Percentiles rank a stretch among this genome's conserved stretches.
These are phyloP conservation scores for Antheraea mylitta DNA, from an alignment of 1,140 invertebrate species.

Conservation along the genomic window DNA sequence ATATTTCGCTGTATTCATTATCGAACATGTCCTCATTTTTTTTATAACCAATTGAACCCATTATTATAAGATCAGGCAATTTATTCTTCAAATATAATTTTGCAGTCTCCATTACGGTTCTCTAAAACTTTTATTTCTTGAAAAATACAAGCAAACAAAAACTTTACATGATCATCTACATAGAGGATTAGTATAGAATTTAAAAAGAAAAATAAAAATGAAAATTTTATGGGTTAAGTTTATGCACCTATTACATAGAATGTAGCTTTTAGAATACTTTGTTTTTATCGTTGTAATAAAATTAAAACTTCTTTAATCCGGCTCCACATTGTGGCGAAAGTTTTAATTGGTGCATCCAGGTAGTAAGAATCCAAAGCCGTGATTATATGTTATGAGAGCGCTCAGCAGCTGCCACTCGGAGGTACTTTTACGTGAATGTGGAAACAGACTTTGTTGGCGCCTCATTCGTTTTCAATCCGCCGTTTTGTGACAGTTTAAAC, in stretches of 20 bases:
- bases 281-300: background rate
- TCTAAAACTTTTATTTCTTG: too few species aligned
- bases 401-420: slow-evolving; percentile 20
- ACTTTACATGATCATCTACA: slow-evolving; percentile 5
- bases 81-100: too few species aligned
- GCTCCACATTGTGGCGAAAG: slow-evolving; percentile 29
- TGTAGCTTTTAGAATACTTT: background rate
- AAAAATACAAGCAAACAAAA: background rate
- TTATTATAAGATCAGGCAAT: too few species aligned
- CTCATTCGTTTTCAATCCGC: slow-evolving; percentile 35
- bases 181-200: slow-evolving; percentile 8
- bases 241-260: background rate
- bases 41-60: too few species aligned
- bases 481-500: slow-evolving; percentile 21
- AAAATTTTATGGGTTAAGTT: background rate
- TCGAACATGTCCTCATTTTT: too few species aligned
- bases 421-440: slow-evolving; percentile 31
- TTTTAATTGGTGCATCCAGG: slow-evolving; percentile 47
- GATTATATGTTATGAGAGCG: slow-evolving; percentile 19
- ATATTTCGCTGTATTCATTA: too few species aligned
- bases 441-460: slow-evolving; percentile 26
- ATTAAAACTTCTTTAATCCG: slow-evolving; percentile 5
- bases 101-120: too few species aligned
- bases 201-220: background rate
- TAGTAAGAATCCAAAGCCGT: slow-evolving; percentile 24